A percentile compares a stretch with the other conserved stretches of the same genome.
Conservation (phyloP, 2,888 invertebrate genomes). For the Byasa hedistus region DNA sequence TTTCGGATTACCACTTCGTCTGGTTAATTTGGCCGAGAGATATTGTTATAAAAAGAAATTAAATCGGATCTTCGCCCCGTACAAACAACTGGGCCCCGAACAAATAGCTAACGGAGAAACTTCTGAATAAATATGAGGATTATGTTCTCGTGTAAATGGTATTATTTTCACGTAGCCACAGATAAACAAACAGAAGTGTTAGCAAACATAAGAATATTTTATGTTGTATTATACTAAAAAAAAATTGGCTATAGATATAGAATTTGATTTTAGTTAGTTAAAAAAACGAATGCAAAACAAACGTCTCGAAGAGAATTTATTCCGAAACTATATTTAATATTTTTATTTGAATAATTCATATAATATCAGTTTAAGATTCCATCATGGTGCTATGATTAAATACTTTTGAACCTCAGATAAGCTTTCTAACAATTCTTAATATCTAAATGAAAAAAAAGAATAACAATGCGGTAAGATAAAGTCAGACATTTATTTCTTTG, state of each 20-base stretch:
- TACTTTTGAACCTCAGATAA: too few relatives aligned
- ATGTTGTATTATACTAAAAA: not conserved
- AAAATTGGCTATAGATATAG: not conserved
- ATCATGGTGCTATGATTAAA: too few relatives aligned
- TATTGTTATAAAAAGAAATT: slow-evolving; percentile 3
- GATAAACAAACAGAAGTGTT: slow-evolving; percentile 9
- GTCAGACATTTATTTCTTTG: too few relatives aligned
- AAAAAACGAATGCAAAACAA: not conserved
- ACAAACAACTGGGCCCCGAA: slow-evolving; percentile 11
- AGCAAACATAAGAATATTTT: slow-evolving; percentile 6
- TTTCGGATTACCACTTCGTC: not conserved
- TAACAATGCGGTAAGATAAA: too few relatives aligned
- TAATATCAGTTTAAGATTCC: too few relatives aligned
- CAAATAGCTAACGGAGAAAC: slow-evolving; percentile 19
- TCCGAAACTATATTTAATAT: too few relatives aligned
- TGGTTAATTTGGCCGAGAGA: not conserved
- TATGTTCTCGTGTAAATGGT: slow-evolving; percentile 14
- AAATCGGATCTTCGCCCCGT: slow-evolving; percentile 5
- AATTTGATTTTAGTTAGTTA: not conserved
- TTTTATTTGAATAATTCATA: too few relatives aligned
- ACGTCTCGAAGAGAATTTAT: too few relatives aligned
- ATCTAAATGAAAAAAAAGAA: too few relatives aligned
- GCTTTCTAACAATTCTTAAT: too few relatives aligned
- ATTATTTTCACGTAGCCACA: slow-evolving; percentile 19
- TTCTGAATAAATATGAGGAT: slow-evolving; percentile 28